phyloP scores from a whole-genome alignment of 1,140 invertebrate genomes.

The Hormaphis cornu region DNA sequence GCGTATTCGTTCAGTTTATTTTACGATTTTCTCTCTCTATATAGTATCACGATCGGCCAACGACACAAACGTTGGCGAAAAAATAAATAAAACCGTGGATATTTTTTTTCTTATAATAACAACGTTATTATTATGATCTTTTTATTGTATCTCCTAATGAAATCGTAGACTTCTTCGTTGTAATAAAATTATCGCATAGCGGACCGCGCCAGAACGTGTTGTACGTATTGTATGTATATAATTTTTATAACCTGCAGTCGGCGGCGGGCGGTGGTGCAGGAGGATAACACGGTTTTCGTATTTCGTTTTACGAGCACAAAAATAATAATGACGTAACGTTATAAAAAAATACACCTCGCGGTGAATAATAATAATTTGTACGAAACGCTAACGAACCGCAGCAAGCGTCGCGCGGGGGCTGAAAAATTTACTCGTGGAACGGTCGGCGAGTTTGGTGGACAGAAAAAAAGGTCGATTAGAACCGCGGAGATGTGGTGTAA shows the following conservation, averaged over 20 bases:
- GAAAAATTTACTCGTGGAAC: no score
- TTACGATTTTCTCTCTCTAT: slow-evolving; percentile 9
- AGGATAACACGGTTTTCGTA: slow-evolving; percentile 6
- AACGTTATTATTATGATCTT: no score
- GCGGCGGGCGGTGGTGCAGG: not conserved
- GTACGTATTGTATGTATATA: slow-evolving; percentile 11
- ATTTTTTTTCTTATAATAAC: not conserved
- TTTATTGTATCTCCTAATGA: slow-evolving; percentile 3
- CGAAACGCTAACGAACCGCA: not conserved
- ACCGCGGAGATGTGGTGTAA: no score
- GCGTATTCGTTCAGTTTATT: not conserved
- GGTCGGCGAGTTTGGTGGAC: not conserved
- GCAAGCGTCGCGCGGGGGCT: no score
- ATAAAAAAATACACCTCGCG: not conserved
- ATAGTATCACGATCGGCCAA: not conserved
- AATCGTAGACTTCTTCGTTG: not conserved
- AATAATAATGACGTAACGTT: not conserved
- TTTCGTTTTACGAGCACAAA: not conserved
- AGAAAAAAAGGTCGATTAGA: not conserved
- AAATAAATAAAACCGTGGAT: not conserved
- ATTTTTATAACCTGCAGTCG: slow-evolving; percentile 9
- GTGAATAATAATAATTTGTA: not conserved
- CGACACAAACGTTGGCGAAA: not conserved
- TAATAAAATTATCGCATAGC: slow-evolving; percentile 2
- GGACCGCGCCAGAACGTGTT: not conserved